phyloP scores from a whole-genome alignment of 2,113 vertebrate genomes.

The Gopherus evgoodei region DNA sequence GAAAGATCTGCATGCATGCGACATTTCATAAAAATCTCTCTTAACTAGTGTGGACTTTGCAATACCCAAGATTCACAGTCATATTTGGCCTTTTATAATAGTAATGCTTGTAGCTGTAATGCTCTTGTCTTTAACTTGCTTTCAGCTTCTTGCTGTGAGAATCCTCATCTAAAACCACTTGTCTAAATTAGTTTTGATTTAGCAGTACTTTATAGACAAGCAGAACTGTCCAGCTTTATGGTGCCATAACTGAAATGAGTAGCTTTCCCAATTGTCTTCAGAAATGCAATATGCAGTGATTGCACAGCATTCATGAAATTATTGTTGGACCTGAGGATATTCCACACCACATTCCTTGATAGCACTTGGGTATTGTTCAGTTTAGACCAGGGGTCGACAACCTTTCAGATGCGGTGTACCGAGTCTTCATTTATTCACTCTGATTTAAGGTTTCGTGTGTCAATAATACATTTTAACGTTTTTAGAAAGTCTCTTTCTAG shows the following conservation, averaged over 20 bases:
- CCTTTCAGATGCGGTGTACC: too few species aligned
- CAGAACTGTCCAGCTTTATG: too few species aligned
- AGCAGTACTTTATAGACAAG: background rate
- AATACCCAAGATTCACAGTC: background rate
- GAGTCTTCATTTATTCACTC: too few species aligned
- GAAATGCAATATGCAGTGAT: background rate
- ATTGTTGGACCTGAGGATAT: background rate
- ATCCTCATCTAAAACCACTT: background rate
- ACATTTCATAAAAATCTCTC: background rate
- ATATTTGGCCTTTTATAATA: background rate
- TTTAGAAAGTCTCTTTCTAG: too few species aligned
- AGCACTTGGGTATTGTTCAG: background rate
- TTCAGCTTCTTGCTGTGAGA: background rate
- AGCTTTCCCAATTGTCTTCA: background rate
- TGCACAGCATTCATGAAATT: background rate
- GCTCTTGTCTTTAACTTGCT: background rate
- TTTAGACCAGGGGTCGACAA: too few species aligned
- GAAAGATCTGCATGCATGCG: background rate
- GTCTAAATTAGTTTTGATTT: background rate
- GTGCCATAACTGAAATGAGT: background rate
- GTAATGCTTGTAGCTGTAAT: background rate
- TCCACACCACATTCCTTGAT: background rate
- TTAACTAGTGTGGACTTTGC: background rate
- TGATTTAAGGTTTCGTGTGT: too few species aligned
- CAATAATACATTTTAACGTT: too few species aligned